phyloP scores from a whole-genome alignment of 2,888 invertebrate genomes.

The Cactoblastis cactorum region DNA sequence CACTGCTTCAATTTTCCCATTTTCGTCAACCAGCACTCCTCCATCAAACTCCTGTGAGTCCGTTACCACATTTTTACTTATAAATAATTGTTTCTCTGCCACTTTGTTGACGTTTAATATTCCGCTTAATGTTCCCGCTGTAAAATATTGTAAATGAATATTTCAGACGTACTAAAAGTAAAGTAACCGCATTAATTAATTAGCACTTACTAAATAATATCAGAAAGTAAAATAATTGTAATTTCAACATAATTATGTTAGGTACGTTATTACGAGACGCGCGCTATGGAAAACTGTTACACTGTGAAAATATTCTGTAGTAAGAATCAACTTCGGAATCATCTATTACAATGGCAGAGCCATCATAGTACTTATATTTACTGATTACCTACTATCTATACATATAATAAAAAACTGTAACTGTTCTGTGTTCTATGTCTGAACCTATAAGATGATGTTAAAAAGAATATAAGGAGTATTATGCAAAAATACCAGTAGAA shows the following conservation, averaged over 20 bases:
- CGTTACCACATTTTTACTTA: conserved; percentile 70
- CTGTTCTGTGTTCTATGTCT: no score
- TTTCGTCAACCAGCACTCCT: conserved; percentile 77
- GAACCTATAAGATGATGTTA: no score
- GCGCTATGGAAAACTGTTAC: conserved; percentile 23
- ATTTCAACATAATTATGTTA: conserved; percentile 11
- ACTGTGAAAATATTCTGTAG: background rate
- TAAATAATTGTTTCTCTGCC: conserved; percentile 46
- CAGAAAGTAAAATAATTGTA: background rate
- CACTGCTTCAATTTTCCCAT: conserved; percentile 79
- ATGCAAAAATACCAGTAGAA: no score
- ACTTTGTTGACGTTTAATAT: conserved; percentile 25
- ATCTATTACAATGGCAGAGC: no score
- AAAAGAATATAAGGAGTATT: no score
- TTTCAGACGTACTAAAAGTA: background rate
- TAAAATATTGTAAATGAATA: no score
- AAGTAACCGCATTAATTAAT: background rate
- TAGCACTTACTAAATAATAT: background rate
- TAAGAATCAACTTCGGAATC: no score
- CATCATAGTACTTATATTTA: no score
- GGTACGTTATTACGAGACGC: conserved; percentile 19
- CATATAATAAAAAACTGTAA: no score
- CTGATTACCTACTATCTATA: no score
- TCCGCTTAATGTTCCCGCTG: conserved; percentile 27
- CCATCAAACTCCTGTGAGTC: conserved; percentile 75